Evolutionary conservation across 2,888 invertebrate species (phyloP), one percentile per base, ranked within the genome.

Genomic region (Agrotis segetum): DNA sequence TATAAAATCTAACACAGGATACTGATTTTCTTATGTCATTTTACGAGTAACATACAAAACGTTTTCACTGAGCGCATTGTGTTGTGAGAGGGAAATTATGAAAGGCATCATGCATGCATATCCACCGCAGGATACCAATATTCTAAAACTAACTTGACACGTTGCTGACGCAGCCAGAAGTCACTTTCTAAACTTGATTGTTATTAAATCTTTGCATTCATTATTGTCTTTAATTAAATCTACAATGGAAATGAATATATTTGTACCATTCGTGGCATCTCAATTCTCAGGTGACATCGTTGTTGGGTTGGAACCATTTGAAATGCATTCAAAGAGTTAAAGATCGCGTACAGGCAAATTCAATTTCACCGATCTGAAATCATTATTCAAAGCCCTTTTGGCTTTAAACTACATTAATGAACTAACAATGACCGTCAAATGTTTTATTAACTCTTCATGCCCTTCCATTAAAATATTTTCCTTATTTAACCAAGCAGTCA

Each of bases 391-490:
- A 52, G 5, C 3, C 17, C 40, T 40, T 34, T 34, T 34, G 34
- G 34, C 34, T 49, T 19, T 13, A 49, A 61, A 50, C 29, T 4
- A 24, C 56, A 24, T 62, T 13, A 61, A 52, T 5, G 3, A 16
- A 49, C 55, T 24, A 46, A 44, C 19, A 17, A 44, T 21, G 34
- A 52, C 29, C n/a, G 61, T 62, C 46, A 17, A 49, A 29, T 14
- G 34, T 61, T 44, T 52, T 61, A 70, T 49, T 29, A n/a, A 40
- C 34, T 66, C 21, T 16, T 17, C 24, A 34, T 29, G n/a, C 67
- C 56, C 58, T 67, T 69, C 63, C 24, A 47, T 47, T 59, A 68
- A 52, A 61, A 44, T 24, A 49, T 83, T 80, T 75, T 85, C 78
- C 85, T 77, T 67, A 69, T 82, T 71, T 73, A 55, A 65, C 34